Conservation (phyloP, 1,140 invertebrate species). For the Rhyacophila brunnea region DNA sequence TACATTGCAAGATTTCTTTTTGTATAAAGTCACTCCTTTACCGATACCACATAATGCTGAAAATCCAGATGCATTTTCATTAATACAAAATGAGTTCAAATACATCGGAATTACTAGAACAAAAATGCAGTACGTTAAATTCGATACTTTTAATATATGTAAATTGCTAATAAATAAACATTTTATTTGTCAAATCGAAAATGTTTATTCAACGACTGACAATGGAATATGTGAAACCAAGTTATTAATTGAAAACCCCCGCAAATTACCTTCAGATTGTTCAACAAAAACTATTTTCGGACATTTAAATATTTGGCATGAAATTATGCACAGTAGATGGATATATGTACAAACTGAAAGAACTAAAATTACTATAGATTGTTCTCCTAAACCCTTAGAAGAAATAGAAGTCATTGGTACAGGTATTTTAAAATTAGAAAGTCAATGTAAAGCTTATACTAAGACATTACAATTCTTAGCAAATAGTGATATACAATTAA, state of each 20-base stretch:
- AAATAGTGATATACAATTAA: no score
- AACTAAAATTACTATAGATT: slow-evolving; percentile 1
- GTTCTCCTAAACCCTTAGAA: no score
- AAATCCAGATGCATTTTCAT: no score
- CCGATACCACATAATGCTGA: slow-evolving; percentile 3
- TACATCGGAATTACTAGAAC: background rate
- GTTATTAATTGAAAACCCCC: background rate
- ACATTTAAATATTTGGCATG: no score
- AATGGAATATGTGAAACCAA: no score
- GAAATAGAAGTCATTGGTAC: no score
- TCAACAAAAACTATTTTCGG: no score
- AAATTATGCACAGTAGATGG: background rate
- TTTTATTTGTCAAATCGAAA: background rate
- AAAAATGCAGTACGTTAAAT: no score
- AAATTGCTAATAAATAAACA: no score
- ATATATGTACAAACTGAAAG: background rate
- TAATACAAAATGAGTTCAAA: background rate
- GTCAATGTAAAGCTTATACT: no score
- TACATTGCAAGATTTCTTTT: background rate
- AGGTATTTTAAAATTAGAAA: no score
- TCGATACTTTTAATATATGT: background rate
- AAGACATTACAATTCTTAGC: no score
- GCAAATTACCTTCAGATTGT: background rate
- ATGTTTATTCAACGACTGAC: background rate
- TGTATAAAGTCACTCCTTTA: slow-evolving; percentile 5